Base-by-base conservation (phyloP, 2,888 invertebrate species). In the Blastobasis adustella region DNA sequence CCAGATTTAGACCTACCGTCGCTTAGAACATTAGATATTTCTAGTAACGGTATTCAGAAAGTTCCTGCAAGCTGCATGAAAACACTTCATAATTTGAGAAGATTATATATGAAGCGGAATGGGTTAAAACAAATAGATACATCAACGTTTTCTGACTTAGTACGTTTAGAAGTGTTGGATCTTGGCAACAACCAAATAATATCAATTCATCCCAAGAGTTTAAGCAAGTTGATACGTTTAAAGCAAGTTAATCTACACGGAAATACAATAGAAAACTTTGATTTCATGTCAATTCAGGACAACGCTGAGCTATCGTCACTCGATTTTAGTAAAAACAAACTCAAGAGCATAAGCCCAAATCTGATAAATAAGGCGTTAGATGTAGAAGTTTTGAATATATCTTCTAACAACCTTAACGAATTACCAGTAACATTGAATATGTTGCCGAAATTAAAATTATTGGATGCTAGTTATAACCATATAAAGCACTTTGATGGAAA, bases 401-500 rank as follows among this genome's bases (percentile, higher is more conserved):
- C 96, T 0, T 92, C 94, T 54, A 97, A 97, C 74, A 91, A 91
- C 52, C 79, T 97, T 49, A 89, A 91, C 23, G 91, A 93, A 67
- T 87, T 96, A 55, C 95, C 96, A 4, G 83, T 90, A 49, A 92
- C 93, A 40, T 79, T 96, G 49, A 92, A 92, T 51, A 91, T 92
- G 57, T 82, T 96, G 58, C 89, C 91, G 37, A 91, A 91, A 58
- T 81, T 97, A 10, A 92, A 92, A 71, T 84, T 92, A 52, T 84
- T 96, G 47, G 95, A 96, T 73, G 86, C 96, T 53, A 95, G 95
- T 68, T 92, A 91, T 71, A 96, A 96, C 78, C 91, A 93, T 57
- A 90, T 96, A 43, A 91, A 92, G 62, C 85, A 90, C 53, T 89
- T 96, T 52, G 91, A 93, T 51, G 91, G 93, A 0, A 92, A 93